A percentile compares a stretch with the other conserved stretches of the same genome.
These are phyloP conservation scores for Lasioglossum zephyrum DNA, from an alignment of 2,888 invertebrate species.

Conservation along the genomic window DNA sequence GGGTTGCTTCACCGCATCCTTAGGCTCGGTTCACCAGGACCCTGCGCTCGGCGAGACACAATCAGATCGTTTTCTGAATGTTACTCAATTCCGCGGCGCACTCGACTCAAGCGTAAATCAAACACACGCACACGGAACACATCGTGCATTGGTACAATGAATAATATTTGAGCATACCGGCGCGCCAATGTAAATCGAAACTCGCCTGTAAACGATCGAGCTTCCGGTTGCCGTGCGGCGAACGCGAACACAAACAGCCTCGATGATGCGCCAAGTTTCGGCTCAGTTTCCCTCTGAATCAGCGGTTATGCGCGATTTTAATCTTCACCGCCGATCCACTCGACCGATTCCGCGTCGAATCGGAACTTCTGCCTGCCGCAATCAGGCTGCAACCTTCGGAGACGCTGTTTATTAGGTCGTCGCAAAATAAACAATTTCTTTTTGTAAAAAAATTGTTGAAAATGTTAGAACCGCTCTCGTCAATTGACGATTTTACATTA, in stretches of 20 bases:
- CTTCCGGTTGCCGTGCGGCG: slow-evolving; percentile 20
- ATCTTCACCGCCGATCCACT: not conserved
- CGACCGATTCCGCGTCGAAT: not conserved
- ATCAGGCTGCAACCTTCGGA: not conserved
- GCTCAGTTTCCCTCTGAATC: not conserved
- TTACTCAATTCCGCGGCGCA: slow-evolving; percentile 13
- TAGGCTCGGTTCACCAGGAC: not conserved
- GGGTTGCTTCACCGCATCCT: not conserved
- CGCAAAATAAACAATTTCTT: not conserved
- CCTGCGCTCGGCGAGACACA: not conserved
- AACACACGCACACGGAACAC: slow-evolving; percentile 3
- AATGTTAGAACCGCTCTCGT: too few relatives aligned
- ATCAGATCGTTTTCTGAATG: slow-evolving; percentile 18
- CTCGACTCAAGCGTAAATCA: slow-evolving; percentile 13
- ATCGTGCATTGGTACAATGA: slow-evolving; percentile 26
- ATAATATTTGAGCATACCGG: slow-evolving; percentile 41
- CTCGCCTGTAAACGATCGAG: slow-evolving; percentile 28
- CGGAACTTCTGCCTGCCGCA: not conserved
- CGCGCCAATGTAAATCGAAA: slow-evolving; percentile 35
- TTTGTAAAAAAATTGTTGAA: too few relatives aligned
- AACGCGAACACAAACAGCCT: slow-evolving; percentile 10
- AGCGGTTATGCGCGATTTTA: not conserved
- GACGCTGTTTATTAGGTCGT: not conserved
- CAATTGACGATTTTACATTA: too few relatives aligned
- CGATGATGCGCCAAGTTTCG: not conserved